phyloP scores from a whole-genome alignment of 2,113 vertebrate species.

The Asarcornis scutulata region DNA sequence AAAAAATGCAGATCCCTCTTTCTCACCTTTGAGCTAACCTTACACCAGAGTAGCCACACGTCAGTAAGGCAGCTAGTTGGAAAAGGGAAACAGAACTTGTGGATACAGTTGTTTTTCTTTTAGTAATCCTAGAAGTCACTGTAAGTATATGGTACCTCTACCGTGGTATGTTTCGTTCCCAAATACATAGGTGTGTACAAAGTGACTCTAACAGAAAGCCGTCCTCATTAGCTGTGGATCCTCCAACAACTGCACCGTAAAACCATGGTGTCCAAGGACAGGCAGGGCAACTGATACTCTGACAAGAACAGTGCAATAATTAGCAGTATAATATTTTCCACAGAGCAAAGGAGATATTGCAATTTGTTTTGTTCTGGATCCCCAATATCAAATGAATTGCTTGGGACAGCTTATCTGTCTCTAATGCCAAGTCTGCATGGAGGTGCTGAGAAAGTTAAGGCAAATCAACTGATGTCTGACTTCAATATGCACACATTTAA shows the following conservation, averaged over 20 bases:
- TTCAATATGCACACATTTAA: slow-evolving; percentile 1
- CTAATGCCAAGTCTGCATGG: neutral
- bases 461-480: slow-evolving; percentile 10
- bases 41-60: neutral
- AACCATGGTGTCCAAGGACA: neutral
- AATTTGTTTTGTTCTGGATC: neutral
- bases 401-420: neutral
- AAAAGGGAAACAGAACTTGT: neutral
- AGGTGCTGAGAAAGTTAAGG: neutral
- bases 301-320: neutral
- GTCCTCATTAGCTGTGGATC: neutral
- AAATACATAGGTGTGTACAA: neutral
- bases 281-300: neutral
- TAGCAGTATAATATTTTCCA: neutral
- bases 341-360: neutral
- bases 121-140: neutral
- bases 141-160: neutral
- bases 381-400: neutral
- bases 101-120: neutral
- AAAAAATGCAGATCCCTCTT: neutral
- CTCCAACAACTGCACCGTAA: neutral
- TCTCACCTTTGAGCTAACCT: neutral
- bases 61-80: neutral
- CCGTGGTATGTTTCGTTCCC: neutral
- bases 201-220: neutral